Base-by-base conservation (phyloP, 2,888 invertebrate species). In the Ochlodes sylvanus region DNA sequence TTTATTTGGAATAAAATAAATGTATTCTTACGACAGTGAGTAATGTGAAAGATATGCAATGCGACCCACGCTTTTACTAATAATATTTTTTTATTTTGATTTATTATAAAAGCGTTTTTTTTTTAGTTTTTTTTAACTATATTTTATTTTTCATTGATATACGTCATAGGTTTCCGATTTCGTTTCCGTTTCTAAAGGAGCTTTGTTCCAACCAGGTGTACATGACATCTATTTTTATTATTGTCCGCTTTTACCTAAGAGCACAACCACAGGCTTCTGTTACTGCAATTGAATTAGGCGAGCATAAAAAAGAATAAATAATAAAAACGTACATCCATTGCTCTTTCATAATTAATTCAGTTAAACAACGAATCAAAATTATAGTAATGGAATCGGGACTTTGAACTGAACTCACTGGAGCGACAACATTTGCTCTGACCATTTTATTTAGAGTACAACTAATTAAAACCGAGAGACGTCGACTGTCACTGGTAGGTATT, bases 361-460 rank as follows among this genome's bases (percentile, higher is more conserved):
- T 56, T 44, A 50, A 64, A 44, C 56, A 56, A 34, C 47, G 56
- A 63, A 56, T 63, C 44, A 44, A 32, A 63, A 34, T 63, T 56
- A 47, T 64, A 47, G 47, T 64, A 56, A 58, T 56, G 58, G 50
- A 65, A 58, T 65, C 65, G 58, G 50, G 38, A 65, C 57, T 50
- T 41, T 54, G 58, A 52, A 56, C 56, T 70, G 69, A 44, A 69
- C 52, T 71, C 52, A 57, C 56, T 68, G 44, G 58, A 68, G 68
- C 50, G 63, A 66, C 69, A 67, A 64, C 61, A 66, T 58, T 70
- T 72, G 63, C 54, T 62, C 69, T 54, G 69, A 56, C 68, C 63
- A 72, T 73, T 76, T 75, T 77, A 76, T 73, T 76, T 75, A 70
- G 58, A 74, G 72, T 71, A 76, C 75, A 79, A 79, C 76, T 81